phyloP scores from a whole-genome alignment of 2,888 invertebrate genomes.

The Philereme vetulata region DNA sequence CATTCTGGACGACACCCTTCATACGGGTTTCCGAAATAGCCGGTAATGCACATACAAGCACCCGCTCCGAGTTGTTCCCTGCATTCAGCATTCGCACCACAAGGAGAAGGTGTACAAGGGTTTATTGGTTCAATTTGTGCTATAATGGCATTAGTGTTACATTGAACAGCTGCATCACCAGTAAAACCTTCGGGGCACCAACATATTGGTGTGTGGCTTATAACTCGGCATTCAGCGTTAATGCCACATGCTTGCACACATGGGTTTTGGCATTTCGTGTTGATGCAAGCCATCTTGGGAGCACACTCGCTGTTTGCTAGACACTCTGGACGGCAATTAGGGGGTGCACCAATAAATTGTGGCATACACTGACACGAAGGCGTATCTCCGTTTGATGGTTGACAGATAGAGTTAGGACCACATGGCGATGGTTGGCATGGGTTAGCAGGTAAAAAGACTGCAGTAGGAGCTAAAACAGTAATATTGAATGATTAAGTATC shows the following conservation, averaged over 20 bases:
- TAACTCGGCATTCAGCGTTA: conserved; percentile 89
- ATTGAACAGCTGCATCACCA: conserved; percentile 90
- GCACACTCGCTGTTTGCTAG: conserved; percentile 88
- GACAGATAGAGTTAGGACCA: conserved; percentile 88
- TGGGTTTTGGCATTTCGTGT: conserved; percentile 90
- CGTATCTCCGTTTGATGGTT: conserved; percentile 77
- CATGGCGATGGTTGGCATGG: conserved; percentile 91
- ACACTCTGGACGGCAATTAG: conserved; percentile 89
- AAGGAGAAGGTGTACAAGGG: conserved; percentile 85
- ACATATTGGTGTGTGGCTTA: conserved; percentile 90
- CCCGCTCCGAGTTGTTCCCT: conserved; percentile 83
- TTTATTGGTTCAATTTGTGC: conserved; percentile 61
- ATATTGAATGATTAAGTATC: background rate
- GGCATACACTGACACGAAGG: conserved; percentile 89
- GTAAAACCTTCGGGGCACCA: conserved; percentile 87
- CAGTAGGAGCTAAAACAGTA: conserved; percentile 55
- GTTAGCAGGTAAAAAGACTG: conserved; percentile 66
- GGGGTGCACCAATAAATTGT: conserved; percentile 87
- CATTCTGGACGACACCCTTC: conserved; percentile 91
- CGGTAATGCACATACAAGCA: conserved; percentile 87
- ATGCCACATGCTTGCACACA: conserved; percentile 89
- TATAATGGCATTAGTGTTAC: conserved; percentile 59
- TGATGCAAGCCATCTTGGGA: conserved; percentile 87
- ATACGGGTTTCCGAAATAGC: conserved; percentile 91
- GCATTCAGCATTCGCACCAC: conserved; percentile 86